A percentile compares a stretch with the other conserved stretches of the same genome.
Evolutionary conservation across 1,140 invertebrate genomes (phyloP).

Genomic region (Armadillidium nasatum): DNA sequence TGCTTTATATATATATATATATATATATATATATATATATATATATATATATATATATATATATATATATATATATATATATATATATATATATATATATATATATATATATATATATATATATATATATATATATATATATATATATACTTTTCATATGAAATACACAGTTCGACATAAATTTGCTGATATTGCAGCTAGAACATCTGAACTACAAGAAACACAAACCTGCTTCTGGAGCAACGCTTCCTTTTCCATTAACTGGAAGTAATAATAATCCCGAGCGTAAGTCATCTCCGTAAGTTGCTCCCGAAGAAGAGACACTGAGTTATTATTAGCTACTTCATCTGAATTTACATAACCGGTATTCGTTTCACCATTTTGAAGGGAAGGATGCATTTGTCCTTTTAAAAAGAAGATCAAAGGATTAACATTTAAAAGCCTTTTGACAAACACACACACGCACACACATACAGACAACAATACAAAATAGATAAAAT

Average conservation of each 20-base stretch:
- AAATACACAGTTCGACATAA: too few relatives aligned
- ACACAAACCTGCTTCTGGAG: conserved; percentile 17
- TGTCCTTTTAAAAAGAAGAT: too few relatives aligned
- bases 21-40: neutral
- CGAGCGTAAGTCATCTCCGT: conserved; percentile 27
- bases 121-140: neutral
- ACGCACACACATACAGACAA: too few relatives aligned
- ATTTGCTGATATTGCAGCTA: too few relatives aligned
- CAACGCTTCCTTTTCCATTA: conserved; percentile 23
- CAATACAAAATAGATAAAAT: too few relatives aligned
- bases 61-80: neutral
- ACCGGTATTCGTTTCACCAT: too few relatives aligned
- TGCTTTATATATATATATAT: neutral
- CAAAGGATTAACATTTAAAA: too few relatives aligned
- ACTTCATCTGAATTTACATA: too few relatives aligned
- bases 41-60: neutral
- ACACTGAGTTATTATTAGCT: neutral
- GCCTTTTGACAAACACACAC: too few relatives aligned
- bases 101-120: neutral
- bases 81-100: neutral
- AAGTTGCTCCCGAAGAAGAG: conserved; percentile 19
- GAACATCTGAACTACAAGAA: too few relatives aligned
- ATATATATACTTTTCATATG: too few relatives aligned
- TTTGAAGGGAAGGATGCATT: too few relatives aligned
- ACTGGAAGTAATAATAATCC: conserved; percentile 32